A percentile compares a stretch with the other conserved stretches of the same genome.
Conservation (phyloP, 2,797 vertebrate species). For the Okamejei kenojei region DNA sequence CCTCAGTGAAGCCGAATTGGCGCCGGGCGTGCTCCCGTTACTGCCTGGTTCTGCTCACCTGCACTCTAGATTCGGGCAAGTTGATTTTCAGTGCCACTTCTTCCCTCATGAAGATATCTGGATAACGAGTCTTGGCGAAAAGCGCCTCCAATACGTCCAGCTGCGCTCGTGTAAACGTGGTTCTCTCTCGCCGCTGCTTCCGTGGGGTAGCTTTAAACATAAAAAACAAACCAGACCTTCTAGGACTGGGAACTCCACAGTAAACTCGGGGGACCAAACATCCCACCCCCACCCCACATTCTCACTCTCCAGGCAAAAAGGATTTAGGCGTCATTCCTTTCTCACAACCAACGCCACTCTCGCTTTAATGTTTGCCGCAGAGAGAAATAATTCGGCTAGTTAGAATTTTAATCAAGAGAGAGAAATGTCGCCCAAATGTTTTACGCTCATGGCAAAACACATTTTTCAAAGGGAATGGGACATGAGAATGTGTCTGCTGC, state of each 20-base stretch:
- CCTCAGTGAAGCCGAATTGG: neutral
- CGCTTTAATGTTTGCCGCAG: neutral
- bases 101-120: conserved; percentile 97
- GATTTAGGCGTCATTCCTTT: neutral
- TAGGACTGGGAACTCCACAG: conserved; percentile 37
- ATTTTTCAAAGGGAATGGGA: neutral
- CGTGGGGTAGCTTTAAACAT: conserved; percentile 78
- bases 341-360: neutral
- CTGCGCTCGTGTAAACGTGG: conserved; percentile 91
- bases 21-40: neutral
- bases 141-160: conserved; percentile 90
- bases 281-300: neutral
- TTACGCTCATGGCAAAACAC: neutral
- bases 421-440: neutral
- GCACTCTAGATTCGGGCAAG: conserved; percentile 88
- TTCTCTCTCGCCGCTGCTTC: conserved; percentile 91
- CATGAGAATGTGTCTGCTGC: neutral
- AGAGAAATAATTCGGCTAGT: neutral
- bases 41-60: conserved; percentile 62
- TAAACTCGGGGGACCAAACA: neutral
- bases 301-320: neutral
- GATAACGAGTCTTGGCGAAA: conserved; percentile 93
- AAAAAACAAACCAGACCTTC: conserved; percentile 47
- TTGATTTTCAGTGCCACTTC: conserved; percentile 98
- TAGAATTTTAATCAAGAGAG: neutral